phyloP scores from a whole-genome alignment of 1,140 invertebrate species.

The Trachymyrmex cornetzi region DNA sequence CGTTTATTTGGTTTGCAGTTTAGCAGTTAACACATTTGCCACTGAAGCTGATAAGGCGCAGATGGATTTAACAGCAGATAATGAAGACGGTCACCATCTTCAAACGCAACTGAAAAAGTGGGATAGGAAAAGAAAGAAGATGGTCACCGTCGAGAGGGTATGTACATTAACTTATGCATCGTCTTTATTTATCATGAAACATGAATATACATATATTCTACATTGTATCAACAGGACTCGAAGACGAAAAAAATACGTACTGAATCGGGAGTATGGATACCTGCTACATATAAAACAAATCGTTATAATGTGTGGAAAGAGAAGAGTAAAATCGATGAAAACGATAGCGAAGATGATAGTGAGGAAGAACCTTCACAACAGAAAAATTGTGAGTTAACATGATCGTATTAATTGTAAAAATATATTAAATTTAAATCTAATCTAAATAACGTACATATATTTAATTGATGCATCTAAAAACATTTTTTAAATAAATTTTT shows the following conservation, averaged over 20 bases:
- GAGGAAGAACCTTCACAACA: slow-evolving; percentile 85
- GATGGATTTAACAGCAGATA: slow-evolving; percentile 94
- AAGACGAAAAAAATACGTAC: slow-evolving; percentile 95
- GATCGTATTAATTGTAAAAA: not conserved
- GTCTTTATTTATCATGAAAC: not conserved
- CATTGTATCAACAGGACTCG: slow-evolving; percentile 84
- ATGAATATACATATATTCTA: slow-evolving; percentile 28
- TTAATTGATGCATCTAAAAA: not conserved
- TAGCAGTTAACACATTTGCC: slow-evolving; percentile 92
- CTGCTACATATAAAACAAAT: slow-evolving; percentile 97
- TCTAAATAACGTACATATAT: not conserved
- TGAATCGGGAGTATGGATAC: slow-evolving; percentile 97
- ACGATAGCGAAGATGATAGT: slow-evolving; percentile 88
- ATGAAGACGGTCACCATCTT: slow-evolving; percentile 89
- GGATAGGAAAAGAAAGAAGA: slow-evolving; percentile 97
- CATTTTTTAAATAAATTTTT: not conserved
- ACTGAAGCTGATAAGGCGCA: slow-evolving; percentile 91
- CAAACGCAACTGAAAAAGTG: slow-evolving; percentile 90
- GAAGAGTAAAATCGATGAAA: slow-evolving; percentile 91
- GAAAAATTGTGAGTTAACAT: slow-evolving; percentile 78
- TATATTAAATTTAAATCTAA: not conserved
- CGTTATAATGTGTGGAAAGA: slow-evolving; percentile 96
- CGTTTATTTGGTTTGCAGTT: slow-evolving; percentile 83
- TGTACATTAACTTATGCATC: slow-evolving; percentile 56
- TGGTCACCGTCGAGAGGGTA: slow-evolving; percentile 91